Base-by-base conservation (phyloP, 2,797 vertebrate genomes). In the Alectoris magna region DNA sequence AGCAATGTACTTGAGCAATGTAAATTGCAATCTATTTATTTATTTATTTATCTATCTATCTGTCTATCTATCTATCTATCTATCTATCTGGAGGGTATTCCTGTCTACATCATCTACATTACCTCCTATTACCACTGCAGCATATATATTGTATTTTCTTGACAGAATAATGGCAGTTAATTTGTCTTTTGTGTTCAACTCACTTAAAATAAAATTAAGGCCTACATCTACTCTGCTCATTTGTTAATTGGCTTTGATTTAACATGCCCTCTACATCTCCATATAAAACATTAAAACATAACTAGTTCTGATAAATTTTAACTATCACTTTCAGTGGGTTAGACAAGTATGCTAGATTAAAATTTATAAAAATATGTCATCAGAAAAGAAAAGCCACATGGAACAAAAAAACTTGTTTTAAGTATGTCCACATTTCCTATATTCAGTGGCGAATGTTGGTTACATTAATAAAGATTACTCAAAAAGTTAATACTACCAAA, bases 231-330 rank as follows among this genome's bases (percentile, higher is more conserved):
- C 29, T 76, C 24, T 53, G 17, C 1, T 55, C 10, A 26, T 77
- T 55, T 89, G 2, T 18, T 70, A 36, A 8, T 34, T 87, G 22
- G 1, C 27, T 87, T 12, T 64, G 34, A 55, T 11, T 80, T 80
- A 9, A 19, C 49, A 24, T 38, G 58, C 4, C 7, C 18, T 6
- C 6, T 29, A 56, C 8, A 19, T 44, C 38, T 18, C 58, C 44
- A 5, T 43, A 43, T 18, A 59, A 67, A 55, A 0, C 6, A 46
- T 7, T 6, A 71, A 90, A 83, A 60, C 1, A 3, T 1, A 1
- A 29, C 21, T 15, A 38, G 0, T 73, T 70, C 26, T 14, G 39
- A 34, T 26, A 78, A 12, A 23, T 81, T 78, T 72, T 87, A 26
- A 9, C 4, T 69, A 13, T 59, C 9, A 27, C 26, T 7, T 12